Conservation (phyloP, 2,888 invertebrate species). For the Pharmacophagus antenor region DNA sequence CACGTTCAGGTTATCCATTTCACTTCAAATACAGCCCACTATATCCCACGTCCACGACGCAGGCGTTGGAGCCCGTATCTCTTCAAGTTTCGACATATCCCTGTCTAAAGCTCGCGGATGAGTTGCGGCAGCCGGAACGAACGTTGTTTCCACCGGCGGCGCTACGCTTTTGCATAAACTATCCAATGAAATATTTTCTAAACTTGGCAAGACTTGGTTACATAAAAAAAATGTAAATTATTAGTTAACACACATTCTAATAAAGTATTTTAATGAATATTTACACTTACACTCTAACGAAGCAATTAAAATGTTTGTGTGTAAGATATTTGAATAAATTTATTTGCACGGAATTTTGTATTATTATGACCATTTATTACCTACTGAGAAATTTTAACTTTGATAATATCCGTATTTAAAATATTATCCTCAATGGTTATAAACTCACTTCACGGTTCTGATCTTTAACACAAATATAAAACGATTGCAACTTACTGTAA, state of each 20-base stretch:
- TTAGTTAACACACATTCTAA: background rate
- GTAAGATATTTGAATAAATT: too few species aligned
- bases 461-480: too few species aligned
- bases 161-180: constrained; percentile 10
- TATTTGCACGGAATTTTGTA: too few species aligned
- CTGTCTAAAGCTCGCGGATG: constrained; percentile 24
- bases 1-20: background rate
- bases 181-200: background rate
- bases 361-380: too few species aligned
- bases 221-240: background rate
- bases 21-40: background rate
- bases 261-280: too few species aligned
- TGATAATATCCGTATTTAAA: too few species aligned
- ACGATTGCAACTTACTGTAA: too few species aligned
- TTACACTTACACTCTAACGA: too few species aligned
- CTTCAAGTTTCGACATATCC: constrained; percentile 22
- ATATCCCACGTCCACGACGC: constrained; percentile 2
- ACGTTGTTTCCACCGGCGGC: constrained; percentile 1
- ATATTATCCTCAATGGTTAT: too few species aligned
- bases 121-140: constrained; percentile 21
- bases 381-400: too few species aligned
- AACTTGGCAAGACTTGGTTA: background rate
- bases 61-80: constrained; percentile 14
- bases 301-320: too few species aligned
- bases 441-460: too few species aligned